Base-by-base conservation (phyloP, 1,140 invertebrate species). In the Dendrolimus punctatus region DNA sequence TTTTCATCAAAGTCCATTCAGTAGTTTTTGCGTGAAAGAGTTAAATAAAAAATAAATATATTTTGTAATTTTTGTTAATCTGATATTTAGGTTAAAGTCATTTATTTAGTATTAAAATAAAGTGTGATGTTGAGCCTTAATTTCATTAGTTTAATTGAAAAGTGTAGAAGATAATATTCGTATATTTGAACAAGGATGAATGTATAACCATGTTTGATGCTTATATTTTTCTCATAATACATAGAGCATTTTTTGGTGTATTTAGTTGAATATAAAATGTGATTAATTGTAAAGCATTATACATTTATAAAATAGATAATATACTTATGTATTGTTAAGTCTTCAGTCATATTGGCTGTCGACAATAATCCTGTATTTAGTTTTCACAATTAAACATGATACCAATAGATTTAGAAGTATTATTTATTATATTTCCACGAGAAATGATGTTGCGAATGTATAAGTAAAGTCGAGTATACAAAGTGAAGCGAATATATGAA, bases 331-430 rank as follows among this genome's bases (percentile, higher is more conserved):
- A 56, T 60, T 50, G 57, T 62, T 52, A 62, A 53, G 39, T 44
- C 54, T 46, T 50, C 54, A 40, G 70, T 70, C 73, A 68, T 71
- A 73, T 71, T 75, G 71, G 66, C 66, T 64, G 52, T 50, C 57
- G 53, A 55, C 49, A 46, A 55, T 57, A 51, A 64, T 57, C 58
- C 55, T 68, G 68, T 78, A 70, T 76, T 78, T 74, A 51, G 54
- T 72, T 76, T 76, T 68, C 60, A 71, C 53, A 62, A 74, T 73
- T 78, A 78, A 75, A 77, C 62, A 71, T 73, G 64, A 66, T 75
- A 57, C 58, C 63, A 60, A 77, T 71, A 70, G 51, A 55, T 57
- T 43, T 36, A 46, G 44, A 6, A 47, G 39, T 47, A 36, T 57
- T 64, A 60, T 63, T 57, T 51, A 65, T 54, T 49, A 47, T 39